Evolutionary conservation across 2,113 vertebrate genomes (phyloP).

Genomic region (Proteles cristata): DNA sequence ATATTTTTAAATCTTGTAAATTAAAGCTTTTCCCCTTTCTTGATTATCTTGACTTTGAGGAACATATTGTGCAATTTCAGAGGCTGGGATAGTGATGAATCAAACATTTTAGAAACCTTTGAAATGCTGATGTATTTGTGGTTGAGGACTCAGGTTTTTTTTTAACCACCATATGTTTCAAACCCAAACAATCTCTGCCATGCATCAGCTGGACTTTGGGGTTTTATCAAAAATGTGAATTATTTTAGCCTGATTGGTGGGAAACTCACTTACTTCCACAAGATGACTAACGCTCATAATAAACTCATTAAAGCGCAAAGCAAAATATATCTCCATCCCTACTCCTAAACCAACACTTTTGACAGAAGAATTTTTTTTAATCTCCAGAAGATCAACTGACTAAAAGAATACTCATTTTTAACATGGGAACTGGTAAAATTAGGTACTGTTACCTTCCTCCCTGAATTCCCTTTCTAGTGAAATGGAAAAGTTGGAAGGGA

Average conservation of each 20-base stretch:
- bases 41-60: constrained; percentile 61
- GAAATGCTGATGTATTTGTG: constrained; percentile 73
- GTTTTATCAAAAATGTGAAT: constrained; percentile 47
- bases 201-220: constrained; percentile 60
- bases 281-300: constrained; percentile 58
- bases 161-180: constrained; percentile 63
- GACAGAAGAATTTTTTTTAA: neutral
- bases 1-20: constrained; percentile 27
- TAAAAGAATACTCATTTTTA: constrained; percentile 41
- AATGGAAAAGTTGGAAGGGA: neutral
- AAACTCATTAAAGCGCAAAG: constrained; percentile 54
- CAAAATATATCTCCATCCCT: neutral
- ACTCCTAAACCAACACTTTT: constrained; percentile 39
- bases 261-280: constrained; percentile 68
- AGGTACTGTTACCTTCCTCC: neutral
- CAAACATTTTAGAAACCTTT: constrained; percentile 67
- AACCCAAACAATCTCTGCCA: constrained; percentile 66
- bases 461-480: constrained; percentile 38
- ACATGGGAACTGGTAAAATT: constrained; percentile 12
- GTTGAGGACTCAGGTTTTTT: constrained; percentile 26
- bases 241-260: constrained; percentile 47
- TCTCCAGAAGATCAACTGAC: constrained; percentile 7
- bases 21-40: constrained; percentile 47
- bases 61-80: constrained; percentile 62
- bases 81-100: constrained; percentile 59